Percentiles rank a stretch among this genome's conserved stretches.
Conservation (phyloP, 2,888 invertebrate species). For the Drosophila hamatofila region DNA sequence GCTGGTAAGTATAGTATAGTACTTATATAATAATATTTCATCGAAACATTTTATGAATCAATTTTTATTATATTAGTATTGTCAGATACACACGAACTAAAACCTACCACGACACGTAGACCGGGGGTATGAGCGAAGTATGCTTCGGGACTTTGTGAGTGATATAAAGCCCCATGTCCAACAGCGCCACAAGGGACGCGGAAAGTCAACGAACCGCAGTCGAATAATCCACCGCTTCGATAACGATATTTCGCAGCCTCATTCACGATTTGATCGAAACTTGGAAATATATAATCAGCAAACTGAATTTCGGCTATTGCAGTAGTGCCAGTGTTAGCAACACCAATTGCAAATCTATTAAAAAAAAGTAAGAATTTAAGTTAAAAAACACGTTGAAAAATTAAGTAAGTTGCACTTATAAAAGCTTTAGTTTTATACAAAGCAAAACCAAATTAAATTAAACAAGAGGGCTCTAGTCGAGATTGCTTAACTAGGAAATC, state of each 20-base stretch:
- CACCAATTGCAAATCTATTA: constrained; percentile 94
- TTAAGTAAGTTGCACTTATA: no score
- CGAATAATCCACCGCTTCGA: constrained; percentile 94
- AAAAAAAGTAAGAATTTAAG: background rate
- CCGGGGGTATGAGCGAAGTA: constrained; percentile 97
- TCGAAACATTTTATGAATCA: no score
- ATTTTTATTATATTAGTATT: no score
- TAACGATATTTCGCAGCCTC: constrained; percentile 98
- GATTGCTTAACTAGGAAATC: no score
- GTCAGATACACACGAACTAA: no score
- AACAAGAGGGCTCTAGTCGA: no score
- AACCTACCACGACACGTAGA: constrained; percentile 91
- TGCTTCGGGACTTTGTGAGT: constrained; percentile 99
- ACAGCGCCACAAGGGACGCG: constrained; percentile 98
- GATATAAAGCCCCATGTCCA: constrained; percentile 98
- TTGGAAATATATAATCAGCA: constrained; percentile 99
- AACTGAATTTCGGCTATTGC: constrained; percentile 99
- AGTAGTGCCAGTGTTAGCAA: constrained; percentile 95
- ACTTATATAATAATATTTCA: no score
- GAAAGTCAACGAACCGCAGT: constrained; percentile 96
- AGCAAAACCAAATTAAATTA: no score
- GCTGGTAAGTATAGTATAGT: no score
- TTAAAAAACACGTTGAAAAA: background rate
- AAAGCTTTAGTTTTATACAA: no score
- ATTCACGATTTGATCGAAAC: constrained; percentile 97